Evolutionary conservation across 37 sponge, comb jelly and placozoan genomes (phyloP).

Genomic region (Spongilla lacustris): DNA sequence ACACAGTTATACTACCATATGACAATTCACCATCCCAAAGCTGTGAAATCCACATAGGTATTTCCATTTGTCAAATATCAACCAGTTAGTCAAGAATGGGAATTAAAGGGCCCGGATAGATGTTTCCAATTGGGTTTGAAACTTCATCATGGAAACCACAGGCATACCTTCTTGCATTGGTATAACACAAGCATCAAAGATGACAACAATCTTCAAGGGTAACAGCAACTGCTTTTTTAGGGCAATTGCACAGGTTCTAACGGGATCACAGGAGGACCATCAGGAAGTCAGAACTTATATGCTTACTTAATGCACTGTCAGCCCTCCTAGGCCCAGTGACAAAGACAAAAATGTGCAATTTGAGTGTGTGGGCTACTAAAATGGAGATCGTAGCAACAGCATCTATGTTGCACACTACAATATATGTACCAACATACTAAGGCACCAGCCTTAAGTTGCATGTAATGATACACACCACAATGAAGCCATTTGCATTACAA

Average conservation of each 20-base stretch:
- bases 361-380: not conserved
- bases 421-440: not conserved
- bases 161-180: not conserved
- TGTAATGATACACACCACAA: not conserved
- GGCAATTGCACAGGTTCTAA: not conserved
- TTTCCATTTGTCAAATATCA: not conserved
- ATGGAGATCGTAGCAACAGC: not conserved
- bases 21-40: not conserved
- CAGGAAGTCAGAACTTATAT: not conserved
- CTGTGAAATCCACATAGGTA: not conserved
- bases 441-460: not conserved
- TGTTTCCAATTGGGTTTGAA: not conserved
- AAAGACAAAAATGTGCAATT: not conserved
- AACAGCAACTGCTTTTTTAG: not conserved
- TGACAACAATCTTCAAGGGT: not conserved
- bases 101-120: not conserved
- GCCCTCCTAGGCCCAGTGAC: not conserved
- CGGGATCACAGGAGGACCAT: not conserved
- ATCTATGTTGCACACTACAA: not conserved
- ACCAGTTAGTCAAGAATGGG: not conserved
- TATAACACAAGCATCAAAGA: not conserved
- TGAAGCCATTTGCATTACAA: not conserved
- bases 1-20: not conserved
- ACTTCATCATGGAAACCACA: not conserved
- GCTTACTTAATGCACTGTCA: not conserved